phyloP scores from a whole-genome alignment of 2,113 vertebrate species.

The Stomatorhinus ivindoensis region DNA sequence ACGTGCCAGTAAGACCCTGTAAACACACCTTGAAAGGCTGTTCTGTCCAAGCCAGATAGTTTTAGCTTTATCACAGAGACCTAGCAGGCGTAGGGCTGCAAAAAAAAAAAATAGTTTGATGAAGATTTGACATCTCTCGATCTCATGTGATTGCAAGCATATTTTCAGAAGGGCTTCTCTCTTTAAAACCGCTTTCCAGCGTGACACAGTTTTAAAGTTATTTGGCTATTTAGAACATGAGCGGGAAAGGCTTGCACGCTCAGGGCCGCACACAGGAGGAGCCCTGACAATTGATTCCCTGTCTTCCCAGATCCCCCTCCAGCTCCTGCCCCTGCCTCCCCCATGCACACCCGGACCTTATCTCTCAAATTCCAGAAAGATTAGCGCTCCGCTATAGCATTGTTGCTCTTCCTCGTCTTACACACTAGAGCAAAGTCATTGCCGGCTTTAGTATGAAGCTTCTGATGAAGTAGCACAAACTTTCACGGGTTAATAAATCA shows the following conservation, averaged over 20 bases:
- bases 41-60: constrained; percentile 8
- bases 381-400: constrained; percentile 7
- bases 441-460: background rate
- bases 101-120: constrained; percentile 12
- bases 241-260: background rate
- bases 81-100: background rate
- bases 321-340: background rate
- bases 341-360: background rate
- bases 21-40: background rate
- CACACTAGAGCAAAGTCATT: background rate
- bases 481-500: background rate
- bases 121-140: constrained; percentile 19
- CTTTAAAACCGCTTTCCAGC: constrained; percentile 10
- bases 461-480: background rate
- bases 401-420: background rate
- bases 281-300: constrained; percentile 18
- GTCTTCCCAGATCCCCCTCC: constrained; percentile 11
- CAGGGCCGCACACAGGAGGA: background rate
- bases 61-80: background rate
- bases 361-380: constrained; percentile 22
- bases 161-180: constrained; percentile 16
- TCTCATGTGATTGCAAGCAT: constrained; percentile 18
- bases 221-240: constrained; percentile 14
- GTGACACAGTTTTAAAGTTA: constrained; percentile 19
- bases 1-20: background rate